phyloP scores from a whole-genome alignment of 2,113 vertebrate genomes.

The Rattus norvegicus region GRCr8 NC_086028.1:84463001-84463500 shows the following conservation, averaged over 20 bases:
- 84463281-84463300: background rate
- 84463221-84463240: background rate
- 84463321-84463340: background rate
- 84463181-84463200: background rate
- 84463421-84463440: background rate
- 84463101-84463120: background rate
- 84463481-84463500: too few relatives aligned
- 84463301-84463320: background rate
- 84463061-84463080: slow-evolving; percentile 40
- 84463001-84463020: background rate
- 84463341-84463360: background rate
- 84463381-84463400: background rate
- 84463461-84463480: slow-evolving; percentile 3
- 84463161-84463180: background rate
- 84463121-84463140: background rate
- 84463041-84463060: background rate
- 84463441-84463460: slow-evolving; percentile 2
- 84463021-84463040: background rate
- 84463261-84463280: background rate
- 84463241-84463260: background rate
- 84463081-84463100: slow-evolving; percentile 2
- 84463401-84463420: background rate
- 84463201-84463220: too few relatives aligned
- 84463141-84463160: background rate
- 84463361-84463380: background rate